Evolutionary conservation across 2,888 invertebrate genomes (phyloP), one percentile per base, ranked within the genome.

Genomic region (Drosophila ezoana): DNA sequence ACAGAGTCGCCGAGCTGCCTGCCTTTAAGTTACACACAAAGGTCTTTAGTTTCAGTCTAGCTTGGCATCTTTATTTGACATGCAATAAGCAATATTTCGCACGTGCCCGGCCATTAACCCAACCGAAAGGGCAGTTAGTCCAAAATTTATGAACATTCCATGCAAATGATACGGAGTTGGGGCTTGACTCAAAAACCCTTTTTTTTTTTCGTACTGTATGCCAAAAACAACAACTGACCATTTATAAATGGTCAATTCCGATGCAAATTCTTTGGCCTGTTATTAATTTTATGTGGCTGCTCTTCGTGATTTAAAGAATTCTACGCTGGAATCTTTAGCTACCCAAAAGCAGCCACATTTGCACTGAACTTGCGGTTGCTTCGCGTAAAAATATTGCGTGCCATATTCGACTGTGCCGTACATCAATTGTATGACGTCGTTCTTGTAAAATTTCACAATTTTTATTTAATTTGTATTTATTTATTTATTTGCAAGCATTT

Each of bases 401-500:
- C 11, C 13, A 18, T 37, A 5, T 13, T 10, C 44, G 47, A 23
- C 14, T 44, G 47, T 48, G 28, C 52, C 20, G 41, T 13, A 48
- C 66, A 76, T 72, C 79, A 68, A 73, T 79, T 78, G 76, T 73
- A 63, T 66, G 61, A 32, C 58, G 58, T 58, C 48, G 63, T 69
- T 77, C 58, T 68, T 67, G 65, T 66, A 53, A 41, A 65, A 66
- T 60, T 67, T 61, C 44, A 61, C 72, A 72, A 67, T 75, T 81
- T 82, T 77, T 60, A 75, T 85, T 81, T 81, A 81, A 82, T 79
- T 77, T 69, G 60, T 58, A 72, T 75, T 81, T 59, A 82, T 69
- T 79, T 79, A 85, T 81, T 77, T 72, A 79, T 79, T 69, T 61
- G 76, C 71, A 45, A 64, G 59, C 59, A 59, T 59, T 81, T 6